Evolutionary conservation across 2,113 vertebrate species (phyloP).

Genomic region (Naja naja): DNA sequence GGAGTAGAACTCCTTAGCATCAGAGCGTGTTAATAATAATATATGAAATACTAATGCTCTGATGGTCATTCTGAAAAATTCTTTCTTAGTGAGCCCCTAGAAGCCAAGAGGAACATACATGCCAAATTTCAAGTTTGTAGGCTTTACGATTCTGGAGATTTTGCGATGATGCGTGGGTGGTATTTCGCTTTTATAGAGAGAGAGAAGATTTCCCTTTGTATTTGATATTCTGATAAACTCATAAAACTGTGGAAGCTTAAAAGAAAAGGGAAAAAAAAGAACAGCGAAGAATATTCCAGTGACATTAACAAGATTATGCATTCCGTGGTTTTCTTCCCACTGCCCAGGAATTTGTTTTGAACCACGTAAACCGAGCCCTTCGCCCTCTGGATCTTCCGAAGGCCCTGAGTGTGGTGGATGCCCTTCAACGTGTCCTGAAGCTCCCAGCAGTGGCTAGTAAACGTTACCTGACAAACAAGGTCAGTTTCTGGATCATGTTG

Average conservation of each 20-base stretch:
- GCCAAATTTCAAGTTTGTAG: no score
- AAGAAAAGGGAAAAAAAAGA: not conserved
- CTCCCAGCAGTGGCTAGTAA: slow-evolving; percentile 90
- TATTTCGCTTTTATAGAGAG: no score
- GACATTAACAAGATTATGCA: not conserved
- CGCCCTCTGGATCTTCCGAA: slow-evolving; percentile 74
- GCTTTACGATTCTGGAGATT: no score
- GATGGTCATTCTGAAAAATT: no score
- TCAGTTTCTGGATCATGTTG: slow-evolving; percentile 30
- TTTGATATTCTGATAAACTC: no score
- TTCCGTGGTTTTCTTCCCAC: not conserved
- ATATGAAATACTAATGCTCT: no score
- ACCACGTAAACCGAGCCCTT: slow-evolving; percentile 45
- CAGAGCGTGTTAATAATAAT: no score
- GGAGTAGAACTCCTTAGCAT: no score
- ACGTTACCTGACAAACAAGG: slow-evolving; percentile 94
- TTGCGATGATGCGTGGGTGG: no score
- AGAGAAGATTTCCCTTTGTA: no score
- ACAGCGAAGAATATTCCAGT: not conserved
- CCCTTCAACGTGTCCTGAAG: slow-evolving; percentile 80
- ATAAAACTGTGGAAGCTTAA: not conserved
- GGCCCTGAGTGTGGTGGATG: slow-evolving; percentile 70
- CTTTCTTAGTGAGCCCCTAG: no score
- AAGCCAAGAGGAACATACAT: no score
- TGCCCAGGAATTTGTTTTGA: slow-evolving; percentile 76